These are phyloP conservation scores for Euplagia quadripunctaria DNA, from an alignment of 2,888 invertebrate genomes.

Conservation along the genomic window DNA sequence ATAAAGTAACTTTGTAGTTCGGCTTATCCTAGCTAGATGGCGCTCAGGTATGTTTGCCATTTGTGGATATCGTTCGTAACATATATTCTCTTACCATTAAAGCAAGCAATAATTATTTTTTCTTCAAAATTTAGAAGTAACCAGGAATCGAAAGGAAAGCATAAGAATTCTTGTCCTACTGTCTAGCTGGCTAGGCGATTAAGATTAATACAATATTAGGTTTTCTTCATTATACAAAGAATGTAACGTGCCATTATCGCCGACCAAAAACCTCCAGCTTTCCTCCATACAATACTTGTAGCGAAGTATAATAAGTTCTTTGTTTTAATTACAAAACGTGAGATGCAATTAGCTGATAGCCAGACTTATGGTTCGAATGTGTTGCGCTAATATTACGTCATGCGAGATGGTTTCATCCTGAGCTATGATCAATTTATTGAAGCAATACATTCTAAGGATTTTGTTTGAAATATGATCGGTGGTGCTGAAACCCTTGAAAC, in stretches of 20 bases:
- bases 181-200: too few species aligned
- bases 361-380: constrained; percentile 34
- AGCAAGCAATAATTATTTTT: too few species aligned
- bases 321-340: constrained; percentile 53
- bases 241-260: neutral
- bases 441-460: constrained; percentile 4
- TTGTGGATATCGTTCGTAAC: too few species aligned
- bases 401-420: constrained; percentile 9
- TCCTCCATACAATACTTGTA: constrained; percentile 10
- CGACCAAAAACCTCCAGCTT: neutral
- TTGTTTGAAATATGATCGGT: neutral
- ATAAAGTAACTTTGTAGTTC: too few species aligned
- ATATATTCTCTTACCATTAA: too few species aligned
- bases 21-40: too few species aligned
- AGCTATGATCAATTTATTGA: constrained; percentile 6
- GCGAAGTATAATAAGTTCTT: constrained; percentile 26
- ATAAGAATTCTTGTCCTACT: too few species aligned
- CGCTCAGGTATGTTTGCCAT: too few species aligned
- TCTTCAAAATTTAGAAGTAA: too few species aligned
- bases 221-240: neutral
- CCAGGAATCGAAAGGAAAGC: too few species aligned
- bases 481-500: too few species aligned
- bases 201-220: neutral
- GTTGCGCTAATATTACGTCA: constrained; percentile 18
- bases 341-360: constrained; percentile 51